Evolutionary conservation across 2,888 invertebrate genomes (phyloP), one percentile per base, ranked within the genome.

Genomic region (Hesperia comma): DNA sequence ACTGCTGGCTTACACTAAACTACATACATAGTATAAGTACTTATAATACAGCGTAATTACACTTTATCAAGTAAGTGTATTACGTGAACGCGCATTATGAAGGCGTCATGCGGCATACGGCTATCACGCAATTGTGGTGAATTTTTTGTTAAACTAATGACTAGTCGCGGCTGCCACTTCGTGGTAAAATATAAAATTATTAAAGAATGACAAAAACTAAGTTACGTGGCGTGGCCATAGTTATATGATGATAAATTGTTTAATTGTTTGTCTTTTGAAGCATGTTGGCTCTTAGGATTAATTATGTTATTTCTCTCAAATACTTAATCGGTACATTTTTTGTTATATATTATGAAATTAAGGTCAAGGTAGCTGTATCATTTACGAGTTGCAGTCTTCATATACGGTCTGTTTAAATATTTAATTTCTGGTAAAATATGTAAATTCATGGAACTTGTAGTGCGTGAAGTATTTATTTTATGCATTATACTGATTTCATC

Each of bases 81-180:
- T 51, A 51, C 51, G 51, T 51, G 51, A 51, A 51, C 49, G 17
- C 51, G 51, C 51, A n/a, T 51, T 51, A 51, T 51, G 51, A 51
- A 51, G 51, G 51, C 51, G 26, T 51, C 51, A 51, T 51, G 51
- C 51, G n/a, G 51, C 51, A 51, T 51, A 26, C 51, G n/a, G 51
- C 21, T 51, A 51, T 26, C 51, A 51, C 51, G 51, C 51, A 51
- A 51, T 51, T 26, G 51, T 51, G 51, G 51, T 51, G n/a, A 21
- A 49, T 51, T 51, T 51, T 51, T 51, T 49, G 49, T 49, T 21
- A 2, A 49, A 49, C 49, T 49, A 49, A 49, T 49, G 49, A 49
- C 19, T 12, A 8, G 43, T 49, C 49, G 49, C 19, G 12, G 12
- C 49, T 49, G 49, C 12, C 4, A 19, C 10, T 49, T 49, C 12